Base-by-base conservation (phyloP, 2,797 vertebrate species). In the Molossus molossus region DNA sequence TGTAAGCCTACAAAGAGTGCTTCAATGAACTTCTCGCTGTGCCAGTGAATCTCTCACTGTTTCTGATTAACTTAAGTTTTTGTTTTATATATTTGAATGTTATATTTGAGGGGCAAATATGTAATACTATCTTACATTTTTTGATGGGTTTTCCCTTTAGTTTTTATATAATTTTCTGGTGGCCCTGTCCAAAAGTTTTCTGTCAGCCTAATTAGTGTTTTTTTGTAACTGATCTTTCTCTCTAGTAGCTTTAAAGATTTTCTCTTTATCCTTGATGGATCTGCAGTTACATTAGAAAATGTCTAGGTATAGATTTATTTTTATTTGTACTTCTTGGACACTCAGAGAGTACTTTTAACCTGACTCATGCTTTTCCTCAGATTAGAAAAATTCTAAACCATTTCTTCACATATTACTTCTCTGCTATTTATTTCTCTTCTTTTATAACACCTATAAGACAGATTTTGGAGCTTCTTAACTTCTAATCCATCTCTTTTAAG, bases 161-260 rank as follows among this genome's bases (percentile, higher is more conserved):
- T 70, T 65, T 82, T 87, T 50, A 57, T 58, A 27, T 76, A 87
- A 87, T 87, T 94, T 57, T 79, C 64, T 92, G 11, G 57, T 94
- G 23, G 57, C 9, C 7, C 7, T 23, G 25, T 70, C 79, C 20
- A 25, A 25, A 87, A 77, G 83, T 58, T 50, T 87, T 94, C 92
- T 14, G 29, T 58, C 37, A 23, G 40, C 76, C 69, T 81, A 69
- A 57, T 62, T 76, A 29, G 2, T 29, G 45, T 48, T 72, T 53
- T 37, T 85, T 79, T 58, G n/a, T 40, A 58, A 87, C 57, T 58
- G 6, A 25, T 70, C 29, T 82, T 88, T 77, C 90, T 57, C 15
- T 87, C 48, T 81, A 57, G 12, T 53, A 64, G 48, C 45, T 72
- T 84, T 89, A 60, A 73, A 86, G 50, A 67, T 91, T 82, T 83